Evolutionary conservation across 2,797 vertebrate genomes (phyloP).

Genomic region (Chelon labrosus): DNA sequence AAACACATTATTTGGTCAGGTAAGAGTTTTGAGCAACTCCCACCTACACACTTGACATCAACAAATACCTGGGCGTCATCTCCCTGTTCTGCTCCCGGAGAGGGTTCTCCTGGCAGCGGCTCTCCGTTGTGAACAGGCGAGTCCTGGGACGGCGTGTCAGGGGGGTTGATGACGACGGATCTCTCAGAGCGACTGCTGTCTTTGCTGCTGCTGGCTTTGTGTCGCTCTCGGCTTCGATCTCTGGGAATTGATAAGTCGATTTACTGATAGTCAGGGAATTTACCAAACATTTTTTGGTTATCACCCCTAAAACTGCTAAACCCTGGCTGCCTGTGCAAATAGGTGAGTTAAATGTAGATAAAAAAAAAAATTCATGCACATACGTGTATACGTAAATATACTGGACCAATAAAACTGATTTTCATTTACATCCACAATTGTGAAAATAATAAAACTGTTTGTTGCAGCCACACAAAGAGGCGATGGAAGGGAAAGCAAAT

Average conservation of each 20-base stretch:
- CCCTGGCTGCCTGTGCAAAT: no score
- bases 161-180: slow-evolving; percentile 91
- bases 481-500: background rate
- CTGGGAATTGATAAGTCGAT: slow-evolving; percentile 49
- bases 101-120: slow-evolving; percentile 84
- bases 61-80: slow-evolving; percentile 78
- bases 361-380: no score
- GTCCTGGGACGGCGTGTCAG: slow-evolving; percentile 80
- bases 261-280: background rate
- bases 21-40: background rate
- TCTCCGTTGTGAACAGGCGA: slow-evolving; percentile 84
- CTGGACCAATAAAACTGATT: no score
- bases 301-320: no score
- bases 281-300: no score
- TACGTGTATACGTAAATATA: no score
- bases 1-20: background rate
- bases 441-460: background rate
- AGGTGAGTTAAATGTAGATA: no score
- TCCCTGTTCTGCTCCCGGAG: slow-evolving; percentile 59
- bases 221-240: slow-evolving; percentile 89
- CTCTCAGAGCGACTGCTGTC: slow-evolving; percentile 91
- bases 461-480: background rate
- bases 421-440: background rate
- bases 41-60: background rate
- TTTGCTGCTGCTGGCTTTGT: slow-evolving; percentile 90